These are phyloP conservation scores for Anomalospiza imberbis DNA, from an alignment of 2,797 vertebrate species.

Conservation along the genomic window DNA sequence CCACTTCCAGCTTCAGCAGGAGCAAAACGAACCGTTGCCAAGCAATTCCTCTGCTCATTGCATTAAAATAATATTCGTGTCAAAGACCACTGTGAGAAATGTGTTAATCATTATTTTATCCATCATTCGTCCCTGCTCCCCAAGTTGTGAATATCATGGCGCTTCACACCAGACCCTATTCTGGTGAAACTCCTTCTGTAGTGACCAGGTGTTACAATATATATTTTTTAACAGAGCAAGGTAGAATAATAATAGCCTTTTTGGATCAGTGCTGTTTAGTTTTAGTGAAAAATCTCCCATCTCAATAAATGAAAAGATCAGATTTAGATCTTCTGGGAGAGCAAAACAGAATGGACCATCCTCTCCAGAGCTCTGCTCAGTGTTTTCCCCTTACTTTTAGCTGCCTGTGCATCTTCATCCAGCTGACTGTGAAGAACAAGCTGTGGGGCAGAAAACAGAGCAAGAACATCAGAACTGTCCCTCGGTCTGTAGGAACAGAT, in stretches of 20 bases:
- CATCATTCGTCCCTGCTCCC: background rate
- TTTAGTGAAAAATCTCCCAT: background rate
- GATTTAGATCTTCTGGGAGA: background rate
- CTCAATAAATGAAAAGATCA: background rate
- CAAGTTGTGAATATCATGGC: background rate
- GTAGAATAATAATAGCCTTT: background rate
- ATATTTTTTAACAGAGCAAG: background rate
- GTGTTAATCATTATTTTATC: background rate
- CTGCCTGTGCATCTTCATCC: slow-evolving; percentile 49
- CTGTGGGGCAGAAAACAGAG: slow-evolving; percentile 54
- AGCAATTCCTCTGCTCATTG: background rate
- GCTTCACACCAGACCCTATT: background rate
- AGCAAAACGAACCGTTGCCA: background rate
- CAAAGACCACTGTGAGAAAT: background rate
- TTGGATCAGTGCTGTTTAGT: background rate
- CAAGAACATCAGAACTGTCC: background rate
- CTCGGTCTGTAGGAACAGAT: background rate
- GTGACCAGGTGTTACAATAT: fast-evolving
- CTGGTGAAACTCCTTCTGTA: background rate
- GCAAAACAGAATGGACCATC: background rate
- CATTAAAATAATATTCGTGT: background rate
- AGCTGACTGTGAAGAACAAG: slow-evolving; percentile 52
- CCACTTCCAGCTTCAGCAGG: background rate
- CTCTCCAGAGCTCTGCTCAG: background rate
- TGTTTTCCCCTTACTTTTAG: slow-evolving; percentile 65